A percentile compares a stretch with the other conserved stretches of the same genome.
Evolutionary conservation across 2,797 vertebrate species (phyloP).

Genomic region (Cottoperca gobio): DNA sequence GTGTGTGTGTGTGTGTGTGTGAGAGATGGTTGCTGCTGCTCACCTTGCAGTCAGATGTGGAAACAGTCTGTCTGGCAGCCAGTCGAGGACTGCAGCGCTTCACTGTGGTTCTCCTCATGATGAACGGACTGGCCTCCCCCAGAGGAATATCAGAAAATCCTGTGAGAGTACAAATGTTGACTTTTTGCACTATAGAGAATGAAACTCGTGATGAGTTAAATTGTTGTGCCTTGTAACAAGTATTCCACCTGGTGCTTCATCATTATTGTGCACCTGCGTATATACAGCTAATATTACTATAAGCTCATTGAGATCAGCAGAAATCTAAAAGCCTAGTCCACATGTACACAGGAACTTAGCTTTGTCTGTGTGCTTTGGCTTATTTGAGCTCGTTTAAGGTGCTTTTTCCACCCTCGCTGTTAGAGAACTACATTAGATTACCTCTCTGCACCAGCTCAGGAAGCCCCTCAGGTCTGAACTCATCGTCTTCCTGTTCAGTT

Average conservation of each 20-base stretch:
- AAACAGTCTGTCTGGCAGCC: conserved; percentile 45
- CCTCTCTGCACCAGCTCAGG: conserved; percentile 91
- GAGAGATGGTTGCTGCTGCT: conserved; percentile 18
- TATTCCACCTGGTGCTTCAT: not conserved
- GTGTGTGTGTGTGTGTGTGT: not conserved
- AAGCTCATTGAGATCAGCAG: not conserved
- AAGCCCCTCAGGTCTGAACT: conserved; percentile 87
- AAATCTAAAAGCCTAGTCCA: no score
- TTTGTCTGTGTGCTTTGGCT: no score
- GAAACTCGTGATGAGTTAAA: not conserved
- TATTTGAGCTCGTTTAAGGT: no score
- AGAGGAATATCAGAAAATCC: conserved; percentile 89
- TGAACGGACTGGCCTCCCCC: conserved; percentile 86
- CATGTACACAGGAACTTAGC: no score
- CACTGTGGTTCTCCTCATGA: conserved; percentile 85
- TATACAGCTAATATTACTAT: no score
- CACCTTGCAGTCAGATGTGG: conserved; percentile 86
- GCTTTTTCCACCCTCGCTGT: no score
- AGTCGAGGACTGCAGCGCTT: conserved; percentile 83
- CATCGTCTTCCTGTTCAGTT: conserved; percentile 57
- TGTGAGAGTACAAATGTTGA: conserved; percentile 48
- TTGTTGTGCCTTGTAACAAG: not conserved
- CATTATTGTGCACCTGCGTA: no score
- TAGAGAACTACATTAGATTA: not conserved
- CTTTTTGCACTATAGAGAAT: not conserved